Evolutionary conservation across 2,113 vertebrate genomes (phyloP), one percentile per base, ranked within the genome.

Genomic region (Nannobrachium achirus): DNA sequence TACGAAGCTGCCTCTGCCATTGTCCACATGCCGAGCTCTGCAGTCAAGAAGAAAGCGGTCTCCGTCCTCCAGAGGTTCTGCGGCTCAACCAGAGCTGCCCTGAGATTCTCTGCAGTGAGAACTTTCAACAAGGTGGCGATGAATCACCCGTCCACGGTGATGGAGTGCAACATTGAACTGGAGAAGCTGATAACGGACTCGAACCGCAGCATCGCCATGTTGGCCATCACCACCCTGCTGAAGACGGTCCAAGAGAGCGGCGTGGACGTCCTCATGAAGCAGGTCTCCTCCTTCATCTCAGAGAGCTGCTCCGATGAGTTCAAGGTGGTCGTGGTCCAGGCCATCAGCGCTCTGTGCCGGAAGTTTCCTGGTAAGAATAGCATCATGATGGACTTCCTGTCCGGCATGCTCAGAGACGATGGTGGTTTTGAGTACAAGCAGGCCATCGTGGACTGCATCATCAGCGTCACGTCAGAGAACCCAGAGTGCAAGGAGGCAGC

Each of bases 261-360:
- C 39, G 97, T 99, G 76, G 98, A 99, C 90, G 93, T 96, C 10
- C 96, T 99, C 44, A 99, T 99, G 97, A 99, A 99, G 20, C 97
- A 99, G 90, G 98, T 98, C 84, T 98, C 98, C 40, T 98, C 97
- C 77, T 99, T 99, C 16, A 95, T 99, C 15, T 99, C 98, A 0
- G 97, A 99, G 85, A 99, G 99, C 25, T 5, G 25, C 67, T 97
- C 98, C 0, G 98, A 99, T 45, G 98, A 99, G 91, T 99, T 99
- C 81, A 99, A 99, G 94, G 97, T 99, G n/a, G 98, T 99, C 69
- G 98, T 99, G 1, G 98, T 99, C 1, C 96, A 99, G 83, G 98
- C 98, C 13, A 99, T 99, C 82, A 98, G 96, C 39, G 95, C 97
- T 38, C 89, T 99, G 71, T 99, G 98, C 87, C 97, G 99, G 92